Evolutionary conservation across 2,113 vertebrate species (phyloP).

Genomic region (Nanorana parkeri): DNA sequence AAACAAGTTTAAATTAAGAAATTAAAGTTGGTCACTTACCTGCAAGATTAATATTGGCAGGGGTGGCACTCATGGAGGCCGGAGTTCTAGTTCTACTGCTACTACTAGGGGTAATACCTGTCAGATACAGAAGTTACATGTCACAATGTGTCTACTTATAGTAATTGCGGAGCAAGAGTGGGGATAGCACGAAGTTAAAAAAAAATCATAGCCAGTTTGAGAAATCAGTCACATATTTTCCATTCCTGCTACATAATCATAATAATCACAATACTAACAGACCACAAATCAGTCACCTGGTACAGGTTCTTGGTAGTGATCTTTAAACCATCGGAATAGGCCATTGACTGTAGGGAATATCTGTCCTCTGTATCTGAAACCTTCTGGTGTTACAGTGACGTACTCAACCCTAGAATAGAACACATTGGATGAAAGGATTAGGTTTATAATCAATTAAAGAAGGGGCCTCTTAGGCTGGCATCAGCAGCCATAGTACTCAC

Average conservation of each 20-base stretch:
- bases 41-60: conserved; percentile 96
- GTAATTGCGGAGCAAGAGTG: no score
- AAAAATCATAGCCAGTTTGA: no score
- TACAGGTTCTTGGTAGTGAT: conserved; percentile 97
- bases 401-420: conserved; percentile 84
- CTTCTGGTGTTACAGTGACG: conserved; percentile 95
- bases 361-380: conserved; percentile 96
- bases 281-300: conserved; percentile 76
- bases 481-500: conserved; percentile 67
- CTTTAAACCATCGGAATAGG: conserved; percentile 98
- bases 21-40: conserved; percentile 70
- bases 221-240: no score
- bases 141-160: no score
- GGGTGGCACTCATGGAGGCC: conserved; percentile 92
- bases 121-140: not conserved
- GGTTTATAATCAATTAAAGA: not conserved
- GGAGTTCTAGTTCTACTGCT: conserved; percentile 95
- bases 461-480: not conserved
- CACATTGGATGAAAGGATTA: conserved; percentile 5
- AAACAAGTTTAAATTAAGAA: not conserved
- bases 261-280: not conserved
- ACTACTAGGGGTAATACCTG: conserved; percentile 94
- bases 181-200: no score
- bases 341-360: conserved; percentile 93
- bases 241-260: no score